Evolutionary conservation across 2,888 invertebrate genomes (phyloP).

Genomic region (Smittia aterrima): DNA sequence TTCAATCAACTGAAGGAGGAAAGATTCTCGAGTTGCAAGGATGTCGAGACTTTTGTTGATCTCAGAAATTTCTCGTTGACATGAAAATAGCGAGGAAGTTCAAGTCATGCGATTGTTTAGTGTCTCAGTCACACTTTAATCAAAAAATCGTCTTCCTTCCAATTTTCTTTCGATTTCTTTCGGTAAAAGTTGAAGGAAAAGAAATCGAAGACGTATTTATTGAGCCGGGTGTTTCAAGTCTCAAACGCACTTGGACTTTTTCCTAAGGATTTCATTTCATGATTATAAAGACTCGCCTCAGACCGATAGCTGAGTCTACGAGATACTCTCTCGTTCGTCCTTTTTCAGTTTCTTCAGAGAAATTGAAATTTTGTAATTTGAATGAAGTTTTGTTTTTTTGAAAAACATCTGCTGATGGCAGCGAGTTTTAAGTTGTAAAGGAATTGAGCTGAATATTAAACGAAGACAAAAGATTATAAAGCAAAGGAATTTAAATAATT

Average conservation of each 20-base stretch:
- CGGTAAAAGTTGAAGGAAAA: background rate
- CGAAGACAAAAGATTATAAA: conserved; percentile 32
- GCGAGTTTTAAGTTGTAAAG: background rate
- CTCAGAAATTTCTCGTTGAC: background rate
- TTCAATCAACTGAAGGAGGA: background rate
- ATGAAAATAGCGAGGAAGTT: too few species aligned
- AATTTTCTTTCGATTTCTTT: conserved; percentile 13
- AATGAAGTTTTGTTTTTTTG: background rate
- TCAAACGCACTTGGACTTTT: conserved; percentile 14
- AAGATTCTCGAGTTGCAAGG: background rate
- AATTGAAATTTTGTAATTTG: conserved; percentile 26
- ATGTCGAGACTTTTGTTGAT: background rate
- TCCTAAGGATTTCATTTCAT: conserved; percentile 7
- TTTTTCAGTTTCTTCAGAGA: conserved; percentile 25
- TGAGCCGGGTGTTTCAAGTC: conserved; percentile 36
- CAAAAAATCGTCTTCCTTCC: background rate
- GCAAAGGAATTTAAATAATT: conserved; percentile 26
- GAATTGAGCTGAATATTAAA: conserved; percentile 32
- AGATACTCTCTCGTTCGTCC: conserved; percentile 32
- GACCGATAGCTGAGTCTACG: background rate
- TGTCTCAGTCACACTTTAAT: too few species aligned
- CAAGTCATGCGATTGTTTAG: too few species aligned
- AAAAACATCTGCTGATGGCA: conserved; percentile 37
- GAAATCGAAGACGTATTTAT: conserved; percentile 31
- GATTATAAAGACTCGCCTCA: background rate